Conservation (phyloP, 2,797 vertebrate species). For the Melopsittacus undulatus region DNA sequence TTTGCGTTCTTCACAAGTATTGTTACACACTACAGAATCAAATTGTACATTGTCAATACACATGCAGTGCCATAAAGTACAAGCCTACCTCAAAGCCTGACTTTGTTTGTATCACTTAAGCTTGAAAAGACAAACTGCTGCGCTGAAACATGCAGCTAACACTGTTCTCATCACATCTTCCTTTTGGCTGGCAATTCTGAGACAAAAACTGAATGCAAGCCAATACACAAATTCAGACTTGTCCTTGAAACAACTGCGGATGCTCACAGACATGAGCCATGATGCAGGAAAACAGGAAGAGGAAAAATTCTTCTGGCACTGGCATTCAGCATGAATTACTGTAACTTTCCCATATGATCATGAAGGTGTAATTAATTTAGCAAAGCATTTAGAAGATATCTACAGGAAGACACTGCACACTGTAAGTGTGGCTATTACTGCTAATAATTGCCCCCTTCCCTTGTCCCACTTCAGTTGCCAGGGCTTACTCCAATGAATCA, state of each 20-base stretch:
- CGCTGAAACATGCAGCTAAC: not conserved
- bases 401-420: not conserved
- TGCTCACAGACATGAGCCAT: not conserved
- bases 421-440: not conserved
- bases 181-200: not conserved
- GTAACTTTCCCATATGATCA: not conserved
- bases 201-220: not conserved
- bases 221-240: not conserved
- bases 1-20: conserved; percentile 88
- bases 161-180: not conserved
- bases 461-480: not conserved
- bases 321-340: not conserved
- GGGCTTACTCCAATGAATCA: not conserved
- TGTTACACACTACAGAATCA: conserved; percentile 85
- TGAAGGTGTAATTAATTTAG: not conserved
- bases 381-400: not conserved
- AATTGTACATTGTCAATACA: not conserved
- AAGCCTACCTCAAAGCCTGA: not conserved
- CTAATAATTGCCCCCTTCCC: not conserved
- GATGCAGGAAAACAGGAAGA: not conserved
- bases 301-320: not conserved
- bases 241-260: not conserved
- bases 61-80: not conserved
- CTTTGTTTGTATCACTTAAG: not conserved
- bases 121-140: not conserved